phyloP scores from a whole-genome alignment of 2,113 vertebrate species.

The Nipponia nippon region DNA sequence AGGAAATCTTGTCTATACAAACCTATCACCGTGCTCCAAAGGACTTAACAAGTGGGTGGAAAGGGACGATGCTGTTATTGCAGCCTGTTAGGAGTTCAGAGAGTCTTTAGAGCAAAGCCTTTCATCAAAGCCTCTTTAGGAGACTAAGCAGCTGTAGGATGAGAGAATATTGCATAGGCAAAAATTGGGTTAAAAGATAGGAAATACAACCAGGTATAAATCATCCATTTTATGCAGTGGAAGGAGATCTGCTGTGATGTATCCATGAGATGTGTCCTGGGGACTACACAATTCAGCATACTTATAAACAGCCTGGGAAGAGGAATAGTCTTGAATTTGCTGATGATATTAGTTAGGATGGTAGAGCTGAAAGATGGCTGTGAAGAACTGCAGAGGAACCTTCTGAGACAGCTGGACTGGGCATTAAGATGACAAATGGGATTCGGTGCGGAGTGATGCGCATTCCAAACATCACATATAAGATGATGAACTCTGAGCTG shows the following conservation, averaged over 20 bases:
- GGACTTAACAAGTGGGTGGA: background rate
- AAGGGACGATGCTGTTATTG: background rate
- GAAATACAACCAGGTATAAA: background rate
- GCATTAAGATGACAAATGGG: constrained; percentile 32
- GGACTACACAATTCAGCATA: background rate
- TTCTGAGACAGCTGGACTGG: background rate
- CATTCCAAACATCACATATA: background rate
- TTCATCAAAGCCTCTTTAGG: background rate
- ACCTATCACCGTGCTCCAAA: background rate
- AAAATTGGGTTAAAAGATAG: background rate
- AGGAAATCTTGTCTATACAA: background rate
- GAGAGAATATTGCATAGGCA: background rate
- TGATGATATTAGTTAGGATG: background rate
- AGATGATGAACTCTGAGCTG: constrained; percentile 50
- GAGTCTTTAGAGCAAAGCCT: background rate
- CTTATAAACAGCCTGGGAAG: constrained; percentile 3
- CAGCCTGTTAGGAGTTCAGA: background rate
- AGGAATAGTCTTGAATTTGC: background rate
- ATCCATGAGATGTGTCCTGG: background rate
- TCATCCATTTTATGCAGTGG: background rate
- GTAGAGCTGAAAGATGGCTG: background rate
- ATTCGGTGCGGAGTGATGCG: background rate
- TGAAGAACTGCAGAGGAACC: constrained; percentile 14
- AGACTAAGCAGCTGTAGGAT: background rate
- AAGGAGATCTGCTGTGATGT: background rate